These are phyloP conservation scores for Zaprionus ghesquierei DNA, from an alignment of 1,140 invertebrate species.

Conservation along the genomic window DNA sequence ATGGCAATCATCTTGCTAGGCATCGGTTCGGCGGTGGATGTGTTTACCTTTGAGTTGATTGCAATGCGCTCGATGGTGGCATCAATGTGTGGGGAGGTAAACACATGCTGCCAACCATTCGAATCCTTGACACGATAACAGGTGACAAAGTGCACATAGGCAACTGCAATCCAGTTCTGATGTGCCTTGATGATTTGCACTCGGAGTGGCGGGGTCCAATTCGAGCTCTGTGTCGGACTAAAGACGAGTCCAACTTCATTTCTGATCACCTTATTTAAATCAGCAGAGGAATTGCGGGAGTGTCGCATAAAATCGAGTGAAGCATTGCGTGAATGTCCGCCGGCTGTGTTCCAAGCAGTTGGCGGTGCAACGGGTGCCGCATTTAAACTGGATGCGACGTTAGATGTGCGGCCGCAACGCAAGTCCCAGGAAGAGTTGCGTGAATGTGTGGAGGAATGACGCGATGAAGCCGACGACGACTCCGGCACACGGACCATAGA, in stretches of 20 bases:
- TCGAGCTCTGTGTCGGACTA: constrained; percentile 84
- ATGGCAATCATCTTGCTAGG: constrained; percentile 94
- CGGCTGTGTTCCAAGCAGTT: constrained; percentile 68
- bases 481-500: constrained; percentile 85
- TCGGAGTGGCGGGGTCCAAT: constrained; percentile 92
- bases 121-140: constrained; percentile 98
- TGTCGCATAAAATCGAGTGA: constrained; percentile 91
- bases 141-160: constrained; percentile 97
- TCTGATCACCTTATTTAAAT: constrained; percentile 89
- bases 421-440: constrained; percentile 92
- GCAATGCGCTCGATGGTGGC: constrained; percentile 95
- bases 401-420: constrained; percentile 83
- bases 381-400: constrained; percentile 26
- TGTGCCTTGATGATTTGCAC: constrained; percentile 98
- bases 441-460: constrained; percentile 84
- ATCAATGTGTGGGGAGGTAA: constrained; percentile 96
- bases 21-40: constrained; percentile 82
- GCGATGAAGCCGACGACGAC: constrained; percentile 48
- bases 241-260: constrained; percentile 89
- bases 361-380: constrained; percentile 44
- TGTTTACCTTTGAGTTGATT: constrained; percentile 94
- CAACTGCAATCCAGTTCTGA: constrained; percentile 98
- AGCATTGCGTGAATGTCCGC: constrained; percentile 90
- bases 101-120: constrained; percentile 97
- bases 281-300: constrained; percentile 89